Evolutionary conservation across 2,888 invertebrate genomes (phyloP), one percentile per base, ranked within the genome.

Genomic region (Drosophila longiperda): DNA sequence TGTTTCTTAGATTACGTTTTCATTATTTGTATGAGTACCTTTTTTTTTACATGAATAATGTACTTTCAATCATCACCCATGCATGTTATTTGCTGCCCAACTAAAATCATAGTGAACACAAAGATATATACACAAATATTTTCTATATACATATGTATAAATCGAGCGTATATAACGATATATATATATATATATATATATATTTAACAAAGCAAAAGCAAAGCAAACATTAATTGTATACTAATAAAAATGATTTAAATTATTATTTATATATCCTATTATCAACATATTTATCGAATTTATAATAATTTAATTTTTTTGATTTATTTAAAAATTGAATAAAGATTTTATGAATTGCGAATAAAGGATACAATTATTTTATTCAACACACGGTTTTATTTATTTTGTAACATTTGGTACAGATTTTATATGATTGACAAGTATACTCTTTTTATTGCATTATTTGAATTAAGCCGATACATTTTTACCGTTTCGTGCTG

Each of bases 251-350:
- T 67, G 69, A 78, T 75, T 85, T 85, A 83, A 86, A 79, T 80
- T 84, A 90, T 75, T 86, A 90, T 87, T 89, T 89, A 89, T 83
- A 75, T 83, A 75, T 77, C 75, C 79, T 81, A 72, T 81, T 89
- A 86, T 76, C 73, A 80, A 75, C 86, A 90, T 90, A 86, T 89
- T 86, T 90, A 86, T 90, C 86, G 86, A 86, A 86, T 86, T 86
- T 86, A 86, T 86, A 86, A 86, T 86, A 87, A 77, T 38, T 29
- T 45, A 45, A 45, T 45, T 74, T 89, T 89, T 85, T 86, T 81
- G 79, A 87, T 88, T 86, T 89, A 83, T 86, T 86, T 83, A 70
- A 90, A 88, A 87, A 77, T 55, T 78, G 73, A 86, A 89, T 89
- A 90, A 86, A 90, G 75, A 87, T 90, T 85, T 88, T 88, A 86